Evolutionary conservation across 92 coral and sea anemone species (phyloP), one percentile per base, ranked within the genome.

Genomic region (Anthopleura xanthogrammica): DNA sequence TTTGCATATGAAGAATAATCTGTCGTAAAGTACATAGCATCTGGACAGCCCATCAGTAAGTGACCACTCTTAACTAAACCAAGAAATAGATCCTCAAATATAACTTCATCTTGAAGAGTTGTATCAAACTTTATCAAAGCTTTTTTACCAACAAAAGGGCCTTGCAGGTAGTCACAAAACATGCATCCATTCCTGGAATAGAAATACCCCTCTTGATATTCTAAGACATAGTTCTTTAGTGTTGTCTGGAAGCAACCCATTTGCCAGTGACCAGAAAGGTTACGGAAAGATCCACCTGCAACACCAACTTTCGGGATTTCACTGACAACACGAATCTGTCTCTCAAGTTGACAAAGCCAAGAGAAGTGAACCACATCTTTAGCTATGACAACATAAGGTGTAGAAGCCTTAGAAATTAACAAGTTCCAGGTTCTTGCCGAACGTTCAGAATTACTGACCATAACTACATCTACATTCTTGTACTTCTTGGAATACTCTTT

Each of bases 1-100:
- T 79, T 86, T 11, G 80, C 78, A 57, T 52, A 58, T 41, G 79
- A 36, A 41, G 36, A 72, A 50, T 90, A 82, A n/a, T 80, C 93
- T 23, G 85, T 78, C 4, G 84, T 87, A 72, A 90, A 90, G 60
- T 79, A 90, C 93, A 90, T 90, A 39, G 93, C 88, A 76, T 87
- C 93, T 40, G 93, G 93, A 52, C 93, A 90, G 14, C 80, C 86
- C 89, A 86, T 74, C 1, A 75, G 66, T 36, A 88, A 72, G 36
- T 60, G 72, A 5, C 72, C 80, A 17, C 74, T 64, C 58, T 81
- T 56, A 12, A 40, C 29, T n/a, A 86, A 41, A 19, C 81, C 68
- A 5, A 86, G 46, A 60, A 86, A 86, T 5, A 86, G 13, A 82
- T 86, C 89, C 48, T 86, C 85, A 76, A 86, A 89, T 77, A 86